A percentile compares a stretch with the other conserved stretches of the same genome.
Conservation (phyloP, 2,113 vertebrate species). For the Harpagus bidentatus region DNA sequence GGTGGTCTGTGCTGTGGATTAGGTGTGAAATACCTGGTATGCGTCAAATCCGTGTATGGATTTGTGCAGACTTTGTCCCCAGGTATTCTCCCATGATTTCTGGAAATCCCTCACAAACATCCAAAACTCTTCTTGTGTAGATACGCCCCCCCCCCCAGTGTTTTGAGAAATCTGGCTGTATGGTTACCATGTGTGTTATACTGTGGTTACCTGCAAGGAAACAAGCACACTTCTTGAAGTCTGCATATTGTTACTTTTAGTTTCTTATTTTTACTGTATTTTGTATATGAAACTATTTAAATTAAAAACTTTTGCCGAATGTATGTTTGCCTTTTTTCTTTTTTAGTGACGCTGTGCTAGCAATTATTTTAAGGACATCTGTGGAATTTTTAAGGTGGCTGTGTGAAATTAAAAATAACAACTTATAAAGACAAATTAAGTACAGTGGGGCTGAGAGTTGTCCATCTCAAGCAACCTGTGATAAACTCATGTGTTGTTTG, state of each 20-base stretch:
- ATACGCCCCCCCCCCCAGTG: fast-evolving
- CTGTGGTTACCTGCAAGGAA: not conserved
- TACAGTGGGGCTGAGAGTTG: not conserved
- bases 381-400: not conserved
- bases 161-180: not conserved
- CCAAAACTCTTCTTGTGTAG: not conserved
- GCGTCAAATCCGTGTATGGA: not conserved
- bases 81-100: not conserved
- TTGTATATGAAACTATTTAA: not conserved
- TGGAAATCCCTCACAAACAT: not conserved
- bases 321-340: not conserved
- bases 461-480: not conserved
- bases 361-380: not conserved
- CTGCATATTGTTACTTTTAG: not conserved
- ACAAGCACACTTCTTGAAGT: not conserved
- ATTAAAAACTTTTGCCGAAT: not conserved
- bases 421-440: not conserved
- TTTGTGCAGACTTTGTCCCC: not conserved
- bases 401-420: not conserved
- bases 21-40: not conserved
- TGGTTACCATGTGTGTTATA: not conserved
- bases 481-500: not conserved
- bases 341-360: not conserved
- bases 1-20: not conserved
- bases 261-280: not conserved